These are phyloP conservation scores for Hypomecis punctinalis DNA, from an alignment of 2,888 invertebrate genomes.

Conservation along the genomic window DNA sequence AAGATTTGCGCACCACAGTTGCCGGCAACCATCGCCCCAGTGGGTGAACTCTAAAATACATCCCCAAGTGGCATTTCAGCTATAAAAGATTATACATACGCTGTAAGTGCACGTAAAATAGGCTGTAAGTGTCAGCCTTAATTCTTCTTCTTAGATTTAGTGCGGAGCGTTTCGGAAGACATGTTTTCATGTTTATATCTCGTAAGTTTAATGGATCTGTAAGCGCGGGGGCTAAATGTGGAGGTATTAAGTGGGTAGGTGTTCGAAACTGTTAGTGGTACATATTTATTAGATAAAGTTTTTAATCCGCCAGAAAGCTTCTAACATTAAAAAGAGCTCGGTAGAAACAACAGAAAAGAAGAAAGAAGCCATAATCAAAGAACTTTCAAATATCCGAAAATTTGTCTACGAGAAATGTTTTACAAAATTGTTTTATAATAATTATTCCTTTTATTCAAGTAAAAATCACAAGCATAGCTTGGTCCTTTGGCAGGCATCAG, in stretches of 20 bases:
- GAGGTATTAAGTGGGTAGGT: slow-evolving; percentile 21
- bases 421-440: no score
- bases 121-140: slow-evolving; percentile 59
- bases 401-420: no score
- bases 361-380: no score
- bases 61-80: slow-evolving; percentile 56
- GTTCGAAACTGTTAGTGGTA: not conserved
- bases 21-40: slow-evolving; percentile 20
- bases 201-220: slow-evolving; percentile 37
- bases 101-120: slow-evolving; percentile 60
- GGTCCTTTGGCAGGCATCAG: no score
- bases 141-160: slow-evolving; percentile 61
- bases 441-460: no score
- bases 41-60: slow-evolving; percentile 55
- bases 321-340: no score
- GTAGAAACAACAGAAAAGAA: no score
- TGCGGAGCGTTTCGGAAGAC: slow-evolving; percentile 50
- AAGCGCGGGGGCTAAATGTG: slow-evolving; percentile 33
- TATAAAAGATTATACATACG: slow-evolving; percentile 68
- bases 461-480: no score
- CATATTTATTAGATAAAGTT: no score
- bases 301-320: no score
- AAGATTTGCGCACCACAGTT: slow-evolving; percentile 12
- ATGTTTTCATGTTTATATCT: slow-evolving; percentile 44
- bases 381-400: no score